Evolutionary conservation across 1,140 invertebrate species (phyloP), one percentile per base, ranked within the genome.

Genomic region (Palaemon carinicauda): DNA sequence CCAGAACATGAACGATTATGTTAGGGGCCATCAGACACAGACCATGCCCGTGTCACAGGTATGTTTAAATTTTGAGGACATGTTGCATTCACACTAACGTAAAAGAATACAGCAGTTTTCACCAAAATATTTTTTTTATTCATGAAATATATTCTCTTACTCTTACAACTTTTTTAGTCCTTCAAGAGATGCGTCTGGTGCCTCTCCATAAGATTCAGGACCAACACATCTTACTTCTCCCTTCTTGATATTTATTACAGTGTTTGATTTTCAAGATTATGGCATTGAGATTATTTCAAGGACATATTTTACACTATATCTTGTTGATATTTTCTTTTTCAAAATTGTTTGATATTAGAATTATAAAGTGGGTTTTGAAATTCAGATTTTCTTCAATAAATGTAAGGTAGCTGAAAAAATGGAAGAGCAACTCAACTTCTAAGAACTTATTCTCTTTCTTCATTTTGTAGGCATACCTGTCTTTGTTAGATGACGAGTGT

Each of bases 11-110:
- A 50, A 29, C 29, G 53, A 52, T 4, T 85, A 79, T 33, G 75
- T 85, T 19, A 79, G 29, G 33, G 82, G 82, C 33, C 65, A 78
- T 24, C 15, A 24, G 21, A 33, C 33, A 15, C 53, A 85, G 1
- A 50, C 73, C 33, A 21, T 24, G 17, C n/a, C 71, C 24, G 19
- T 83, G 19, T 83, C 82, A 50, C 74, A 83, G 69, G 82, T 83
- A 75, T 33, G 51, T 52, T 19, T 79, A 27, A n/a, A 24, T 12
- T 65, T 27, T 65, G 17, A 15, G 21, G 7, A 4, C 21, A 4
- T 65, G n/a, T 65, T 24, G 60, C 27, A 27, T 21, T n/a, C 27
- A 65, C 7, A 21, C 21, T 65, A n/a, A n/a, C n/a, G n/a, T n/a
- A n/a, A n/a, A n/a, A n/a, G n/a, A n/a, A n/a, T n/a, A n/a, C n/a